Conservation (phyloP, 2,113 vertebrate genomes). For the Suricata suricatta region DNA sequence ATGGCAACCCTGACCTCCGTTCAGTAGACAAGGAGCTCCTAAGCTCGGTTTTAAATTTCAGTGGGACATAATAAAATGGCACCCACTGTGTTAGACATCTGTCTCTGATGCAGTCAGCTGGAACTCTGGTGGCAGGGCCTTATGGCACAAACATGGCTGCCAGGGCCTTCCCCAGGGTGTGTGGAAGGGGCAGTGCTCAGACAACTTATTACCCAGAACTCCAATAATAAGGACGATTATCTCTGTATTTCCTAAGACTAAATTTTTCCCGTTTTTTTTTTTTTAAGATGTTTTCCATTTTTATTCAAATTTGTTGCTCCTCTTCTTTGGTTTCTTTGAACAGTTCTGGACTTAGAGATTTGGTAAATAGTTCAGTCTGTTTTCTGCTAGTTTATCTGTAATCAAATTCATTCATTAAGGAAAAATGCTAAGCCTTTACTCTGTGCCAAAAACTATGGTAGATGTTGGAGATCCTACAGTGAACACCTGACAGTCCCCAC, state of each 20-base stretch:
- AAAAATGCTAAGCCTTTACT: neutral
- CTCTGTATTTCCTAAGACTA: neutral
- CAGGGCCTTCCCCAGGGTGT: neutral
- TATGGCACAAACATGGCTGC: neutral
- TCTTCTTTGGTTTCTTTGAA: conserved; percentile 7
- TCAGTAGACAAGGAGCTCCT: neutral
- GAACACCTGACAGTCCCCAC: neutral
- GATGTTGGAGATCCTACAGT: neutral
- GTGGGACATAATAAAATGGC: neutral
- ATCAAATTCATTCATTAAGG: neutral
- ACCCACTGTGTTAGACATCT: neutral
- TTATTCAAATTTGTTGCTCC: neutral
- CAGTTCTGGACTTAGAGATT: neutral
- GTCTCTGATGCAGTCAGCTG: neutral
- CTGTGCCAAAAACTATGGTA: neutral
- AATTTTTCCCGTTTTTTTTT: neutral
- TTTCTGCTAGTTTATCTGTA: neutral
- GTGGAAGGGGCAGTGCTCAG: neutral
- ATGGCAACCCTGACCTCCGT: neutral
- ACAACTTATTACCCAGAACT: neutral
- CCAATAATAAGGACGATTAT: neutral
- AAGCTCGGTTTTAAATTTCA: neutral
- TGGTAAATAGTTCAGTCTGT: neutral
- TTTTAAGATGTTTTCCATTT: neutral
- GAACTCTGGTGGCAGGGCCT: neutral